Evolutionary conservation across 2,888 invertebrate species (phyloP).

Genomic region (Xylocampa areola): DNA sequence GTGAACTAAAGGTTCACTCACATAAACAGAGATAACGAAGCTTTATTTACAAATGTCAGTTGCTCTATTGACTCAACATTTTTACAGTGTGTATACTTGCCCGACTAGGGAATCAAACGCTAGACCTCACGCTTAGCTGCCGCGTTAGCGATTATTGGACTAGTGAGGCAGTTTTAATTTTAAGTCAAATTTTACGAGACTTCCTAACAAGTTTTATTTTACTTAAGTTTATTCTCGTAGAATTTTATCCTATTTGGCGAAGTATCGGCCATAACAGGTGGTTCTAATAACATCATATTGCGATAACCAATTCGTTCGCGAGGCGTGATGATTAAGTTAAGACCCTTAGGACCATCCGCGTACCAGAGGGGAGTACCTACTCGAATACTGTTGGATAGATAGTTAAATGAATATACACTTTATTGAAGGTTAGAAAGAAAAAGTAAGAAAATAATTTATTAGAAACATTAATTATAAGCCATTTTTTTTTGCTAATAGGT

Average conservation of each 20-base stretch:
- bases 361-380: neutral
- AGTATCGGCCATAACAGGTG: slow-evolving; percentile 28
- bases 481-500: no score
- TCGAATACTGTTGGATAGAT: neutral
- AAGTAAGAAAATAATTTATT: neutral
- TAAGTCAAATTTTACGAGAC: no score
- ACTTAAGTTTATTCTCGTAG: neutral
- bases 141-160: no score
- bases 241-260: slow-evolving; percentile 11
- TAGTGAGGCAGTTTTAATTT: no score
- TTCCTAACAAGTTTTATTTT: no score
- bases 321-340: slow-evolving; percentile 25
- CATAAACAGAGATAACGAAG: neutral
- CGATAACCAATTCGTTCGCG: slow-evolving; percentile 14
- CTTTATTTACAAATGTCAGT: slow-evolving; percentile 6
- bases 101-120: no score
- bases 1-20: neutral
- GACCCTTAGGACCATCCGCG: slow-evolving; percentile 4
- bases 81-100: no score
- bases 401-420: neutral
- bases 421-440: no score
- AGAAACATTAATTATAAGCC: no score
- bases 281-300: slow-evolving; percentile 22
- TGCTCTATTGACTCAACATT: neutral
- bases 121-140: no score